Conservation (phyloP, 2,888 invertebrate genomes). For the Mesorhabditis spiculigera region DNA sequence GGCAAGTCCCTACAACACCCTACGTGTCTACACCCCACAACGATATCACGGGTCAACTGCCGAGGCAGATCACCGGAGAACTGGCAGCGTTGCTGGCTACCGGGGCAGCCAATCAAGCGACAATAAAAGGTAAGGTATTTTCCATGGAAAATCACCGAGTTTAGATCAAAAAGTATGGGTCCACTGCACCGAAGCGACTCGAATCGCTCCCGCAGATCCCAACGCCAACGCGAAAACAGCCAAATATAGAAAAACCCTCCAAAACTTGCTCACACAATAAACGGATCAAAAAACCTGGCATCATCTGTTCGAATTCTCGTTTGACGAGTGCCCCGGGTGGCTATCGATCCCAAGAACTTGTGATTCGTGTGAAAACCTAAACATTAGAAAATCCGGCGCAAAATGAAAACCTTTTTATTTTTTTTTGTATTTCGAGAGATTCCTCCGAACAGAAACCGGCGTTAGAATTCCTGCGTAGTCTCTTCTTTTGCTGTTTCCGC, state of each 20-base stretch:
- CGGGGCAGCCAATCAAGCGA: constrained; percentile 17
- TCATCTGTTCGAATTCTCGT: too few species aligned
- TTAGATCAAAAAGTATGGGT: constrained; percentile 37
- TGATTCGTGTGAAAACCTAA: too few species aligned
- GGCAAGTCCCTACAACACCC: constrained; percentile 57
- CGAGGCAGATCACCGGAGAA: constrained; percentile 22
- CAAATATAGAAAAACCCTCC: constrained; percentile 61
- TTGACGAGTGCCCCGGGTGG: too few species aligned
- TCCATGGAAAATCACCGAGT: neutral
- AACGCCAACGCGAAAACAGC: constrained; percentile 34
- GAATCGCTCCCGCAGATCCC: constrained; percentile 25
- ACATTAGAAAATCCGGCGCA: too few species aligned
- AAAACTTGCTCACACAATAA: constrained; percentile 57
- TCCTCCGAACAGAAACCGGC: too few species aligned
- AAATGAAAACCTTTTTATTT: too few species aligned
- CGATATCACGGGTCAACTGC: constrained; percentile 26
- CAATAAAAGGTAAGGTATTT: constrained; percentile 18
- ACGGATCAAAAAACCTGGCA: too few species aligned
- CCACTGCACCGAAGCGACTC: constrained; percentile 33
- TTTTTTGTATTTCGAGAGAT: too few species aligned
- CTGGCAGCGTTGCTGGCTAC: constrained; percentile 27
- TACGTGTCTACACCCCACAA: constrained; percentile 38
- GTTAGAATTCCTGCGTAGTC: too few species aligned
- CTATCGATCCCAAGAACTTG: too few species aligned
- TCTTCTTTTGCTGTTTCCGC: too few species aligned